Base-by-base conservation (phyloP, 2,797 vertebrate species). In the Amblyopsis hoosieri region DNA sequence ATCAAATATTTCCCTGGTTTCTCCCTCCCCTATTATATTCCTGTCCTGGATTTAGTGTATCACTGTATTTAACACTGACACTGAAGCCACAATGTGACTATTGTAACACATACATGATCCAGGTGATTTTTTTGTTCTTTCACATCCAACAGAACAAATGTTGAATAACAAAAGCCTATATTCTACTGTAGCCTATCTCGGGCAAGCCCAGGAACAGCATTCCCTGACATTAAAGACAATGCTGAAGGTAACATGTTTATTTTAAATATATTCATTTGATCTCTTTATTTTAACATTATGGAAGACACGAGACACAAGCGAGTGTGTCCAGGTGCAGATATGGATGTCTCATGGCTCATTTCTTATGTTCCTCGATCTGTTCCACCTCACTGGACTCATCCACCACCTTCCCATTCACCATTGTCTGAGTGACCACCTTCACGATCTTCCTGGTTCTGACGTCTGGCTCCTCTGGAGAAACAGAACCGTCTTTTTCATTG, bases 401-500 rank as follows among this genome's bases (percentile, higher is more conserved):
- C 9, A 94, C 91, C 79, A 94, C 91, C 69, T 94, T 94, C 10
- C 94, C 94, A 14, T 94, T 93, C 62, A 94, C 81, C 89, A 94
- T 91, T 2, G 94, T 94, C 85, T 94, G 93, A 12, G 94, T 94
- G 62, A 94, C 93, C 1, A 93, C 92, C 84, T 94, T 94, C 10
- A 94, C 92, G 37, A 94, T 94, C 87, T 94, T 94, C 83, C 93
- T 91, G 64, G 93, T 94, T 57, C 90, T 87, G 1, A 94, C 84
- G 0, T 94, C 93, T 0, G 92, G 93, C 2, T 91, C 90, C 75
- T 90, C 93, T 93, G 84, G 8, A 80, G 81, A 64, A 4, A 78
- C 31, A 75, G 31, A 65, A 51, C 19, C 2, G n/a, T 7, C 37
- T 8, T 37, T 37, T 37, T 37, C 9, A 37, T 37, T 37, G 37